Conservation (phyloP, 1,140 invertebrate species). For the Paraescarpia echinospica region DNA sequence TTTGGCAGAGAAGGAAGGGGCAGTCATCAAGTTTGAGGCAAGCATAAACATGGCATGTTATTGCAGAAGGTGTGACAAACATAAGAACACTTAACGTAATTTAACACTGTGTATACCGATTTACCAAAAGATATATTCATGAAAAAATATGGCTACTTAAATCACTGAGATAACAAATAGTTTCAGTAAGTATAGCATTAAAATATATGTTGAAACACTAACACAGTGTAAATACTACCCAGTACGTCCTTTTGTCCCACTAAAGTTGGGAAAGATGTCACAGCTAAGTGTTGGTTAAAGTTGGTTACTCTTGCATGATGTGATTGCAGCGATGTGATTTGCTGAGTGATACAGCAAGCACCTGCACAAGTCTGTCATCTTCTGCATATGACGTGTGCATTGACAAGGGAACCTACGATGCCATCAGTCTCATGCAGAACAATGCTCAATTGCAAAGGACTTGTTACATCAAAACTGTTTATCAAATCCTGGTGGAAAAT, state of each 20-base stretch:
- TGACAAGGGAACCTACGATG: slow-evolving; percentile 94
- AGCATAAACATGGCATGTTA: background rate
- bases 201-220: no score
- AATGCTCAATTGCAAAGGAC: slow-evolving; percentile 66
- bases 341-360: slow-evolving; percentile 39
- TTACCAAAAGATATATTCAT: no score
- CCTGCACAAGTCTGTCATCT: slow-evolving; percentile 27
- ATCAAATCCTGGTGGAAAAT: slow-evolving; percentile 63
- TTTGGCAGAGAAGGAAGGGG: slow-evolving; percentile 61
- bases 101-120: no score
- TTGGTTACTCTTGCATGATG: background rate
- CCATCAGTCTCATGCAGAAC: slow-evolving; percentile 78
- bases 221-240: no score
- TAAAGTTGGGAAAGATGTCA: no score
- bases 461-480: slow-evolving; percentile 72
- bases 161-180: no score
- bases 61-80: background rate
- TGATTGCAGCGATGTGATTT: slow-evolving; percentile 64
- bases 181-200: no score
- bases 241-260: no score
- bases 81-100: background rate
- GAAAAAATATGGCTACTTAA: no score
- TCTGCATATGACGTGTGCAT: slow-evolving; percentile 58
- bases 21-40: slow-evolving; percentile 44
- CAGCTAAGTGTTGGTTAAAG: background rate